These are phyloP conservation scores for Ylistrum balloti DNA, from an alignment of 1,140 invertebrate genomes.

Conservation along the genomic window DNA sequence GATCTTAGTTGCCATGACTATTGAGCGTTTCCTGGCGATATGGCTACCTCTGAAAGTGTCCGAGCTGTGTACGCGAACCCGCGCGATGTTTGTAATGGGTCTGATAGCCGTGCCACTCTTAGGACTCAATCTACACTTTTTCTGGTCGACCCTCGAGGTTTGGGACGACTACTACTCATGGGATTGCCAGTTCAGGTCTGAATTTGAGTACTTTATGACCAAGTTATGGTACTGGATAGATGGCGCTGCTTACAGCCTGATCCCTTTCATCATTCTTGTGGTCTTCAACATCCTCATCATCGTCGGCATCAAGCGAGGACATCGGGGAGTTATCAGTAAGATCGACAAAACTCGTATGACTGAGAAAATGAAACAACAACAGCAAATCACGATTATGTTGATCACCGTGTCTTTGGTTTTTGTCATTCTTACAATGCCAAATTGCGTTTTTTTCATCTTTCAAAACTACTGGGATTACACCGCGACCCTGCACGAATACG, in stretches of 20 bases:
- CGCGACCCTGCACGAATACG: conserved; percentile 44
- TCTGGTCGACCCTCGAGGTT: conserved; percentile 61
- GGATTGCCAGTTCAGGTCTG: conserved; percentile 54
- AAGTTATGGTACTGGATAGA: conserved; percentile 72
- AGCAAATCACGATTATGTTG: conserved; percentile 74
- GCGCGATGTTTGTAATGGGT: conserved; percentile 52
- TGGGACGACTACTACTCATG: conserved; percentile 52
- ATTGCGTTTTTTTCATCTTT: conserved; percentile 73
- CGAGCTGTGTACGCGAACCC: conserved; percentile 61
- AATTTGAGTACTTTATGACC: conserved; percentile 55
- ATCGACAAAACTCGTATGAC: conserved; percentile 59
- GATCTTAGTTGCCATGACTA: conserved; percentile 76
- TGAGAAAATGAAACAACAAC: conserved; percentile 69
- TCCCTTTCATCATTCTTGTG: conserved; percentile 66
- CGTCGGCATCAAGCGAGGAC: conserved; percentile 62
- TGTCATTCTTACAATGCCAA: conserved; percentile 71
- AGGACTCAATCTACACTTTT: conserved; percentile 62
- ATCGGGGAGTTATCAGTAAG: conserved; percentile 61
- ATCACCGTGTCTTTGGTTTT: conserved; percentile 73
- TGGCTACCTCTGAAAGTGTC: conserved; percentile 74
- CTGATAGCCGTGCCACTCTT: conserved; percentile 63
- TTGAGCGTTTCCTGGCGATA: conserved; percentile 76
- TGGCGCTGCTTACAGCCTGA: conserved; percentile 66
- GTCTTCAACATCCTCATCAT: conserved; percentile 73
- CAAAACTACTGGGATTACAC: conserved; percentile 61